These are phyloP conservation scores for Pseudopodoces humilis DNA, from an alignment of 2,113 vertebrate species.

Conservation along the genomic window DNA sequence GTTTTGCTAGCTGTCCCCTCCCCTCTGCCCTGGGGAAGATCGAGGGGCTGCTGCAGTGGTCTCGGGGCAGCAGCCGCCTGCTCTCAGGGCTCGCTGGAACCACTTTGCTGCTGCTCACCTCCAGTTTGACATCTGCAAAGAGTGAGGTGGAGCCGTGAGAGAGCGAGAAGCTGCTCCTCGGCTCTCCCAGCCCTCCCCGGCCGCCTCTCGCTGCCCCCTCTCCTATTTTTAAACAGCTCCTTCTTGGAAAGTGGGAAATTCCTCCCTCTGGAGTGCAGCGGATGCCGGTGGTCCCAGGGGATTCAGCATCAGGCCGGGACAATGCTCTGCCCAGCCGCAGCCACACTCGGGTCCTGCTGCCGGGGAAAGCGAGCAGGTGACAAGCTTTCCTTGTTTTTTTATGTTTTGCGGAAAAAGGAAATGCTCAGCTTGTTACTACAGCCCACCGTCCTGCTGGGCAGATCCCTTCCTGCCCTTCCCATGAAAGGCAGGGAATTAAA, in stretches of 20 bases:
- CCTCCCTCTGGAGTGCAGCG: background rate
- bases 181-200: background rate
- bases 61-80: background rate
- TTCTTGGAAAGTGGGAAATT: conserved; percentile 28
- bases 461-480: background rate
- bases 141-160: background rate
- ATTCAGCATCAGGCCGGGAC: background rate
- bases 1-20: background rate
- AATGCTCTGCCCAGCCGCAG: background rate
- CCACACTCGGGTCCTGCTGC: background rate
- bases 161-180: fast-evolving
- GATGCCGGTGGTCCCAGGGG: background rate
- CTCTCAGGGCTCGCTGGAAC: background rate
- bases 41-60: background rate
- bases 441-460: background rate
- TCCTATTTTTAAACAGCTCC: conserved; percentile 4
- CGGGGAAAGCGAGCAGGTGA: background rate
- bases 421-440: background rate
- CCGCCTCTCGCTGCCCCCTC: background rate
- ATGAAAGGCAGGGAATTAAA: background rate
- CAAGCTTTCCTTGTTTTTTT: background rate
- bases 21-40: background rate
- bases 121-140: conserved; percentile 52
- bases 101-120: background rate
- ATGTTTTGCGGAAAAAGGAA: background rate